phyloP scores from a whole-genome alignment of 2,113 vertebrate species.

The Podarcis raffonei region DNA sequence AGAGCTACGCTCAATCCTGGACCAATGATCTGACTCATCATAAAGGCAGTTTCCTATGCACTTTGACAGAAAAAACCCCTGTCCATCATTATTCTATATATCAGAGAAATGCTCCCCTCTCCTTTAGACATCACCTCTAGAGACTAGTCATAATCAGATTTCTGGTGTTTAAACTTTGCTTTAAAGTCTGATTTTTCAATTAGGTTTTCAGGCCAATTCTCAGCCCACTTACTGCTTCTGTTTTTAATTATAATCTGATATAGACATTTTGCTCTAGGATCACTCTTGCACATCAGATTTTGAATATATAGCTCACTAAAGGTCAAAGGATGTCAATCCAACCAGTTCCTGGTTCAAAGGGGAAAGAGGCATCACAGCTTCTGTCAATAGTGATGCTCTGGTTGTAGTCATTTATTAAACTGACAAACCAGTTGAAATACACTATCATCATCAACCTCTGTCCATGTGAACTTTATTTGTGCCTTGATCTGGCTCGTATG shows the following conservation, averaged over 20 bases:
- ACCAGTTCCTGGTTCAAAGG: slow-evolving; percentile 34
- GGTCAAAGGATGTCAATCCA: slow-evolving; percentile 49
- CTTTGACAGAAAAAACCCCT: background rate
- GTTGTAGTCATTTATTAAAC: slow-evolving; percentile 1
- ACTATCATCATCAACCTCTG: background rate
- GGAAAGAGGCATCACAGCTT: slow-evolving; percentile 21
- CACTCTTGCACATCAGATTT: slow-evolving; percentile 49
- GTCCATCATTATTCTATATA: background rate
- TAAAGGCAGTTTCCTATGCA: no score
- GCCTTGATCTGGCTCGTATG: background rate
- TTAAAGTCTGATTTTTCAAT: slow-evolving; percentile 65
- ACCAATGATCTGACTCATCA: no score
- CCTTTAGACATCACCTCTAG: slow-evolving; percentile 61
- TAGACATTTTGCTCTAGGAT: slow-evolving; percentile 54
- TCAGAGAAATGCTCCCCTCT: slow-evolving; percentile 59
- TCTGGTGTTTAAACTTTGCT: slow-evolving; percentile 65
- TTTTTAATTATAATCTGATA: slow-evolving; percentile 66
- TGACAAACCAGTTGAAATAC: background rate
- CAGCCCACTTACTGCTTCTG: slow-evolving; percentile 54
- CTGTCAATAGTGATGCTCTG: slow-evolving; percentile 43
- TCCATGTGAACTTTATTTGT: background rate
- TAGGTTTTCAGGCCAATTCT: slow-evolving; percentile 60
- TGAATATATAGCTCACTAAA: slow-evolving; percentile 50
- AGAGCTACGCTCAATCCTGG: no score
- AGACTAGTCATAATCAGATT: slow-evolving; percentile 51